Conservation (phyloP, 2,888 invertebrate species). For the Nephrotoma flavescens region DNA sequence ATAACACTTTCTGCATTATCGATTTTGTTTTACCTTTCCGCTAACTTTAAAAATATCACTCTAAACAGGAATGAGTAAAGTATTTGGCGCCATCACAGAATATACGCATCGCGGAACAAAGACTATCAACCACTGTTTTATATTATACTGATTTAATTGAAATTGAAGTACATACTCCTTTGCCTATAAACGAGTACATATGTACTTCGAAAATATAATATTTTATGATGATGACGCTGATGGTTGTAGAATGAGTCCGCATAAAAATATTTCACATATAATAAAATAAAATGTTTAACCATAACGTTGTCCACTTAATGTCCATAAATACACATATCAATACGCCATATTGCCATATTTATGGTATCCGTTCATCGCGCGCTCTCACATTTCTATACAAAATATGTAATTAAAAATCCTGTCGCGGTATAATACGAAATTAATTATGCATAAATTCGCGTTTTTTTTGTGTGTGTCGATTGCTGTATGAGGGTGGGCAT, state of each 20-base stretch:
- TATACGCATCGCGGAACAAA: background rate
- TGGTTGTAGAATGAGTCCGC: background rate
- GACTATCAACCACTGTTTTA: background rate
- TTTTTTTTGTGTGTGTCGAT: background rate
- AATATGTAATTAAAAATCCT: background rate
- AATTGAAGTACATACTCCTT: background rate
- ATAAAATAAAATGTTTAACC: background rate
- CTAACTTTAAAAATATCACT: no score
- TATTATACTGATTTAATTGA: background rate
- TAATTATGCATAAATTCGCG: background rate
- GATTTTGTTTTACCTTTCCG: no score
- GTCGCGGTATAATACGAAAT: background rate
- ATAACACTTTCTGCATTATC: no score
- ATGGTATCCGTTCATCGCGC: background rate
- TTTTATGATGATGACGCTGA: background rate
- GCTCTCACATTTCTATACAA: no score
- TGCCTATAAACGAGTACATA: background rate
- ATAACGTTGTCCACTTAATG: background rate
- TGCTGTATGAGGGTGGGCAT: background rate
- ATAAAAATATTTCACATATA: background rate
- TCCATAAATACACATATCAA: background rate
- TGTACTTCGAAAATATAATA: background rate
- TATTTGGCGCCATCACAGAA: no score
- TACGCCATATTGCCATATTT: background rate
- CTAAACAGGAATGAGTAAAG: no score